Evolutionary conservation across 2,113 vertebrate species (phyloP).

Genomic region (Gallinago paraguaiae): DNA sequence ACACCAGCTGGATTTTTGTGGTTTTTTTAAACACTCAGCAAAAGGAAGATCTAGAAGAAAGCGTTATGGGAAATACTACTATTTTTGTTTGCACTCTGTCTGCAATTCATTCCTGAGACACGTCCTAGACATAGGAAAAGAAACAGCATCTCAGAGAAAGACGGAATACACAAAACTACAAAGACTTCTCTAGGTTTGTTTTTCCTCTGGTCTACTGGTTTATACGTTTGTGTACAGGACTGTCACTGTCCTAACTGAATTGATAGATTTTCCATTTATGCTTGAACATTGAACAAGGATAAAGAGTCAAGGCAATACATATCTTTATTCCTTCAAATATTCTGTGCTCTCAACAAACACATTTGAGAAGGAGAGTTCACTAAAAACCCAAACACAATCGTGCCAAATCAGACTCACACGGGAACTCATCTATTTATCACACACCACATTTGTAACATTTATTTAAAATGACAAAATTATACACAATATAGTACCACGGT

Average conservation of each 20-base stretch:
- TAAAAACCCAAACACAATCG: neutral
- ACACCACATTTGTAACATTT: neutral
- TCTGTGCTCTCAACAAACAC: neutral
- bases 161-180: neutral
- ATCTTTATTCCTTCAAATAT: slow-evolving; percentile 4
- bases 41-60: neutral
- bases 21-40: neutral
- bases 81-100: neutral
- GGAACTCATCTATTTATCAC: neutral
- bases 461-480: slow-evolving; percentile 14
- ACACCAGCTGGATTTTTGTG: neutral
- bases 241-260: neutral
- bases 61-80: neutral
- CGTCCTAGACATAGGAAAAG: neutral
- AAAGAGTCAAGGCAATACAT: neutral
- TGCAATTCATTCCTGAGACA: neutral
- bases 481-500: neutral
- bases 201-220: neutral
- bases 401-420: neutral
- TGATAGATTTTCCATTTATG: neutral
- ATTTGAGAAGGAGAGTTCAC: neutral
- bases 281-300: neutral
- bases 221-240: neutral
- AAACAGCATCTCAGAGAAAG: neutral
- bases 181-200: neutral